A percentile compares a stretch with the other conserved stretches of the same genome.
These are phyloP conservation scores for Drosophila anomalipes DNA, from an alignment of 2,888 invertebrate species.

Conservation along the genomic window DNA sequence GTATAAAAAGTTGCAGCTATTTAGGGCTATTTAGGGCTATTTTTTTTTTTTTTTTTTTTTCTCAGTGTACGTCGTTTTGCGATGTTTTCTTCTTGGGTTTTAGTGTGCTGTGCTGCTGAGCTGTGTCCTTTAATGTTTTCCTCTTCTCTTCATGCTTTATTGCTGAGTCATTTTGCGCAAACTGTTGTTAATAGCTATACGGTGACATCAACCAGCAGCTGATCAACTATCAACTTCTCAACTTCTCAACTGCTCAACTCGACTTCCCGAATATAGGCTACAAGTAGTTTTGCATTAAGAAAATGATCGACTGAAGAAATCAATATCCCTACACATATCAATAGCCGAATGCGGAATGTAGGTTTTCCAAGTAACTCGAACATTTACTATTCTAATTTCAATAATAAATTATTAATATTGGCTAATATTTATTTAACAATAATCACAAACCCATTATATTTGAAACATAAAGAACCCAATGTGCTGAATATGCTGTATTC, in stretches of 20 bases:
- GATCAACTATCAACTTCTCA: slow-evolving; percentile 1
- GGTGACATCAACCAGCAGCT: slow-evolving; percentile 52
- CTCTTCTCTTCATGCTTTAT: slow-evolving; percentile 61
- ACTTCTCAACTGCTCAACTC: not conserved
- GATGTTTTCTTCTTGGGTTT: not conserved
- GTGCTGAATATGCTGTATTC: not conserved
- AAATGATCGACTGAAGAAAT: not conserved
- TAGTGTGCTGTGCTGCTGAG: not conserved
- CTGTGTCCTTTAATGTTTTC: slow-evolving; percentile 65
- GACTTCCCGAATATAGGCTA: not conserved
- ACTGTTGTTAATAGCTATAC: slow-evolving; percentile 76
- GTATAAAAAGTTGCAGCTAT: not conserved
- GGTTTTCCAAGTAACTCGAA: not conserved
- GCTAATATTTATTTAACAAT: not conserved
- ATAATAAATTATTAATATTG: not conserved
- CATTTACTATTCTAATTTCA: not conserved
- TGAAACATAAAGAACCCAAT: not conserved
- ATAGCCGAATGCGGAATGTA: not conserved
- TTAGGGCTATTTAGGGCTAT: not conserved
- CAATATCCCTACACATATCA: not conserved
- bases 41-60: not conserved
- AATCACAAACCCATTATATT: not conserved
- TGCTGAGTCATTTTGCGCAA: slow-evolving; percentile 77
- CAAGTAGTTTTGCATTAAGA: not conserved
- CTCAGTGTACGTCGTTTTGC: not conserved